Base-by-base conservation (phyloP, 2,797 vertebrate genomes). In the Huso huso region DNA sequence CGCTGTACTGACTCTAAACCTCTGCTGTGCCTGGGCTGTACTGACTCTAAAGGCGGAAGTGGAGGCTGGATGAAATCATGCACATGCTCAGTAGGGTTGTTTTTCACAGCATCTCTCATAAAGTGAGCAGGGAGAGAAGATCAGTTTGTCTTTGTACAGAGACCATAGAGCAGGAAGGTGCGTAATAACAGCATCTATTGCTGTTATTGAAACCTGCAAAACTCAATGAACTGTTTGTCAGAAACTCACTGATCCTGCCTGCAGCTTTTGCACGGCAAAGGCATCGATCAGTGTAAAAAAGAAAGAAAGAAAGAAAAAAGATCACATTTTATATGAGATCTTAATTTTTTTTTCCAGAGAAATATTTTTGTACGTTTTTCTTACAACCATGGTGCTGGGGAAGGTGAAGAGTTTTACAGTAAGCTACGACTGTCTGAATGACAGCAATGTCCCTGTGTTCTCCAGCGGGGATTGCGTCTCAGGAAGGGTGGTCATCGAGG, bases 21-120 rank as follows among this genome's bases (percentile, higher is more conserved):
- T 37, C 23, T 37, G 23, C 23, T 37, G 23, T 37, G 23, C 23
- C 15, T 18, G 15, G 15, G 15, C 23, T 37, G 23, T 37, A 37
- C 23, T 37, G 23, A 37, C 23, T 37, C 23, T 37, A 37, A 73
- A 83, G 67, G 79, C 78, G 79, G 82, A 81, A 84, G 84, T 80
- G 78, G 78, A 79, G 87, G 86, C 79, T 37, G 62, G 70, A 68
- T 69, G 64, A 69, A 75, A 77, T 50, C 69, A 1, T 77, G 86
- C 92, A 88, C 95, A 86, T 94, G 95, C 93, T 87, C 91, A 37
- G 9, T 68, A 63, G 51, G 82, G 76, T 95, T 97, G 94, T 96
- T 98, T 97, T 95, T 93, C 93, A 86, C 89, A 79, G 87, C 87
- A 87, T 81, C 23, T 77, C 76, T 77, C 83, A 87, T 94, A 92